Evolutionary conservation across 2,888 invertebrate species (phyloP).

Genomic region (Amphipyra berbera): DNA sequence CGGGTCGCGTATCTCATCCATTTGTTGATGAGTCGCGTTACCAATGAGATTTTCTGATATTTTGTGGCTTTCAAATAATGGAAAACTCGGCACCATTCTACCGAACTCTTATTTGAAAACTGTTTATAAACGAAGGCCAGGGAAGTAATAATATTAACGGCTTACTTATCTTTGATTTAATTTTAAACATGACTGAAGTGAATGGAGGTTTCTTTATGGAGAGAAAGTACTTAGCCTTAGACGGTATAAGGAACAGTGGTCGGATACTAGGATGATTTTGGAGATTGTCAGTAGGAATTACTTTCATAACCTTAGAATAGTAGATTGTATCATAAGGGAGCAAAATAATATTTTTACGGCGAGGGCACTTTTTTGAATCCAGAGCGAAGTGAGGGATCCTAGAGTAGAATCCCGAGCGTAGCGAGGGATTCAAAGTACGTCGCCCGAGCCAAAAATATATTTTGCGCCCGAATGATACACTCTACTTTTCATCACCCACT

Average conservation of each 20-base stretch:
- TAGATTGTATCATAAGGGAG: too few species aligned
- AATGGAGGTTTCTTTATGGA: constrained; percentile 7
- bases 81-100: constrained; percentile 12
- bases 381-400: too few species aligned
- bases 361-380: too few species aligned
- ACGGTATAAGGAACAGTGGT: neutral
- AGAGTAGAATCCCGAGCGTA: too few species aligned
- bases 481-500: too few species aligned
- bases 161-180: constrained; percentile 28
- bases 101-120: constrained; percentile 29
- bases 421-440: too few species aligned
- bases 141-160: constrained; percentile 43
- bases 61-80: constrained; percentile 44
- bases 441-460: too few species aligned
- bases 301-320: too few species aligned
- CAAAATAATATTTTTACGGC: too few species aligned
- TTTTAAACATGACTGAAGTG: constrained; percentile 15
- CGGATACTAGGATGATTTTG: neutral
- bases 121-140: constrained; percentile 17
- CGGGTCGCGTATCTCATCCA: constrained; percentile 41
- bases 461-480: too few species aligned
- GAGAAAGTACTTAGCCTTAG: constrained; percentile 14
- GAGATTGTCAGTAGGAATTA: neutral
- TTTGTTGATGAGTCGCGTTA: constrained; percentile 59
- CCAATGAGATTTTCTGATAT: constrained; percentile 52